Evolutionary conservation across 2,888 invertebrate species (phyloP).

Genomic region (Bimastos eiseni): DNA sequence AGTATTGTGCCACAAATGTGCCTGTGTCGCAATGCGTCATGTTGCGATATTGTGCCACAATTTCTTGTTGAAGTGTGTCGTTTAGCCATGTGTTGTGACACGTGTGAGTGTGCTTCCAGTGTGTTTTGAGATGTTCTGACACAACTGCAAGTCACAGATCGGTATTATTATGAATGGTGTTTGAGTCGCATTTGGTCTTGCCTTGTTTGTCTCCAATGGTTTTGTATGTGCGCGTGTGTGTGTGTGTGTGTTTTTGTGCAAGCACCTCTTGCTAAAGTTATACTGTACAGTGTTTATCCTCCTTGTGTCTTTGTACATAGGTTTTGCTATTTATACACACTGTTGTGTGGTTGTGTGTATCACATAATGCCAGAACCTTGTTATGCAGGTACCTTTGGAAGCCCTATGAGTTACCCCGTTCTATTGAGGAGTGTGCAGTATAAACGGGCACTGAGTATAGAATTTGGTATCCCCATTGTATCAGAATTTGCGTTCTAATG

Average conservation of each 20-base stretch:
- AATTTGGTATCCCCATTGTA: background rate
- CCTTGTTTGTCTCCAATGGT: background rate
- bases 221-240: background rate
- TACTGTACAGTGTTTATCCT: background rate
- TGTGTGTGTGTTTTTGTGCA: too few relatives aligned
- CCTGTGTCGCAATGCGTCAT: background rate
- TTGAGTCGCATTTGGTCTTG: background rate
- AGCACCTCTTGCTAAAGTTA: background rate
- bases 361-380: background rate
- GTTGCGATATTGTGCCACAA: conserved; percentile 4
- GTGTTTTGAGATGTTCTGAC: background rate
- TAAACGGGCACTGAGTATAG: too few relatives aligned
- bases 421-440: background rate
- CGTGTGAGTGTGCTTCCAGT: conserved; percentile 1
- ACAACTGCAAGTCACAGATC: background rate
- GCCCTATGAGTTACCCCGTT: background rate
- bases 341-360: background rate
- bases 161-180: background rate
- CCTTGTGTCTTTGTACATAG: conserved; percentile 1
- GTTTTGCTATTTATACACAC: background rate
- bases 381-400: background rate
- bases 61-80: background rate
- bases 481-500: background rate
- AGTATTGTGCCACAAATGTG: background rate
- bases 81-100: conserved; percentile 4